Percentiles rank a stretch among this genome's conserved stretches.
phyloP scores from a whole-genome alignment of 1,140 invertebrate species.

The Drosophila sucinea region DNA sequence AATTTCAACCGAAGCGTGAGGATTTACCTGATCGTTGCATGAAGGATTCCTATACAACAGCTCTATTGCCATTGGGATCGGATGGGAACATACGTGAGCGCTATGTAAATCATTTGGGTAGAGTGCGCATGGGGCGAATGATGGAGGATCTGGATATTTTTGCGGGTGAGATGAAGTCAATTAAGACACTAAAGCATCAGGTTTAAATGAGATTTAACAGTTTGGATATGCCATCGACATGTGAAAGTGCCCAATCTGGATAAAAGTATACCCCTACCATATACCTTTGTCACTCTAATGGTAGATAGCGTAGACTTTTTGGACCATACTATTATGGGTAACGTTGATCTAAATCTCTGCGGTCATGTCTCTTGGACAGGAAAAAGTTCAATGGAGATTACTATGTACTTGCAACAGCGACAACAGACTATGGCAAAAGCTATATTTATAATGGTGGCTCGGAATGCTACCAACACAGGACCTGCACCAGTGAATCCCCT shows the following conservation, averaged over 20 bases:
- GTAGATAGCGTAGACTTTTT: slow-evolving; percentile 87
- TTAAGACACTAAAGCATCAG: neutral
- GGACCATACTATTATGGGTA: slow-evolving; percentile 78
- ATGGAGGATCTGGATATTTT: slow-evolving; percentile 92
- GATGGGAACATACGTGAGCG: slow-evolving; percentile 86
- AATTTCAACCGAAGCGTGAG: slow-evolving; percentile 58
- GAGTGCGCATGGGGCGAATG: slow-evolving; percentile 88
- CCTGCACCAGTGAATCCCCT: slow-evolving; percentile 87
- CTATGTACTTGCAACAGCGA: slow-evolving; percentile 87
- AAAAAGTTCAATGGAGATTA: slow-evolving; percentile 88
- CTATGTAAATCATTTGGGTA: slow-evolving; percentile 87
- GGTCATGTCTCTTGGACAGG: slow-evolving; percentile 91
- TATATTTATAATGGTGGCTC: slow-evolving; percentile 88
- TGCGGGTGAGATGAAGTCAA: slow-evolving; percentile 84
- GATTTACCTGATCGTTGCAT: slow-evolving; percentile 84
- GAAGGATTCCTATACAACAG: slow-evolving; percentile 87
- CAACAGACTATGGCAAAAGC: slow-evolving; percentile 84
- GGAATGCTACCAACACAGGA: slow-evolving; percentile 87
- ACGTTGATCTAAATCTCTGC: slow-evolving; percentile 87
- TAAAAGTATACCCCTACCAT: slow-evolving; percentile 84
- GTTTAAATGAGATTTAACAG: slow-evolving; percentile 29
- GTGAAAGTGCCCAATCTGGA: slow-evolving; percentile 85
- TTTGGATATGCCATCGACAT: slow-evolving; percentile 88
- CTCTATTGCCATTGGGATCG: slow-evolving; percentile 86
- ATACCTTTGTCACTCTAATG: slow-evolving; percentile 89